Evolutionary conservation across 1,140 invertebrate species (phyloP).

Genomic region (Drosophila equinoxialis): DNA sequence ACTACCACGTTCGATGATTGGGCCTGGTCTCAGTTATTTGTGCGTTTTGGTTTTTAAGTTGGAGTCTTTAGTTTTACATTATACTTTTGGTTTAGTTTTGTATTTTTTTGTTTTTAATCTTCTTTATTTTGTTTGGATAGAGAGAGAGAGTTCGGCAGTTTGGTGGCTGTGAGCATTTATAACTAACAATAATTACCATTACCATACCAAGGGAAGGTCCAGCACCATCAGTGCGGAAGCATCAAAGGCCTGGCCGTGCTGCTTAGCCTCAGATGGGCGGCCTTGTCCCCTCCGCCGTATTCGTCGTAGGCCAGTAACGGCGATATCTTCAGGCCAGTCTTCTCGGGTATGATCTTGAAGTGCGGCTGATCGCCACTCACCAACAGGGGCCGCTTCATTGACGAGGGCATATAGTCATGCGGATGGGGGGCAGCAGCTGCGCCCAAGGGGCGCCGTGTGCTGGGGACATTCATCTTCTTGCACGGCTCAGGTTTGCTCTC

Average conservation of each 20-base stretch:
- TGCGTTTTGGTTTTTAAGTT: slow-evolving; percentile 21
- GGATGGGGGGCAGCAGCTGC: slow-evolving; percentile 48
- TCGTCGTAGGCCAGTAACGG: slow-evolving; percentile 83
- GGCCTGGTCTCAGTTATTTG: slow-evolving; percentile 5
- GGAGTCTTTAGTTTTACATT: slow-evolving; percentile 38
- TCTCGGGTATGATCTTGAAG: slow-evolving; percentile 84
- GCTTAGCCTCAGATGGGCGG: slow-evolving; percentile 70
- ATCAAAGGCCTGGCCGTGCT: slow-evolving; percentile 79
- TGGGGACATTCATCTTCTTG: slow-evolving; percentile 83
- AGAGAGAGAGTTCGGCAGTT: slow-evolving; percentile 6
- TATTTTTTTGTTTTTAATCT: too few species aligned
- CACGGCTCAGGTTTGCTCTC: slow-evolving; percentile 83
- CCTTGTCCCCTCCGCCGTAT: slow-evolving; percentile 64
- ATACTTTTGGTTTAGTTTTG: slow-evolving; percentile 11
- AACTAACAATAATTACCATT: slow-evolving; percentile 79
- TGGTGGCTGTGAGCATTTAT: slow-evolving; percentile 38
- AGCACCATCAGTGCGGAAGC: slow-evolving; percentile 83
- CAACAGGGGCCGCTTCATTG: slow-evolving; percentile 84
- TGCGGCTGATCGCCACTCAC: slow-evolving; percentile 83
- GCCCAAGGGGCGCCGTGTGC: slow-evolving; percentile 68
- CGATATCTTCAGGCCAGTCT: slow-evolving; percentile 84
- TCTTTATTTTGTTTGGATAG: slow-evolving; percentile 21
- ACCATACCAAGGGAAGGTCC: slow-evolving; percentile 83
- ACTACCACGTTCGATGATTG: slow-evolving; percentile 23
- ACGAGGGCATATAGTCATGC: slow-evolving; percentile 83